phyloP scores from a whole-genome alignment of 2,888 invertebrate genomes.

The Anodontia alba region DNA sequence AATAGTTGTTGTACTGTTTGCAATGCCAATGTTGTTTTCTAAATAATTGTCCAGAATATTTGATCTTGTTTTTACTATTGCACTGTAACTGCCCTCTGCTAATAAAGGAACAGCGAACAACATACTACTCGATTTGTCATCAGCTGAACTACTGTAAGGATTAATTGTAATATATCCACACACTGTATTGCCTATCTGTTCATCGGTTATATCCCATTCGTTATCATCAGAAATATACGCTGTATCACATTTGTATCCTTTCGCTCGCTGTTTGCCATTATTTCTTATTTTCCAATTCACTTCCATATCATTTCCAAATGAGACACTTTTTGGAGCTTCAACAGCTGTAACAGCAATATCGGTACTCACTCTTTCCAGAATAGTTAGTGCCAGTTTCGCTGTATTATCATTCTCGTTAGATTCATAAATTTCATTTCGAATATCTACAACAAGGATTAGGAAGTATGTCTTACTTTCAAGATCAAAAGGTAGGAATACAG shows the following conservation, averaged over 20 bases:
- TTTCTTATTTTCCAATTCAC: conserved; percentile 40
- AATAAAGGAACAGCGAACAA: conserved; percentile 13
- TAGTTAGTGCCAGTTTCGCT: conserved; percentile 2
- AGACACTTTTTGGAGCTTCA: conserved; percentile 7
- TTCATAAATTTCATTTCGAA: conserved; percentile 41
- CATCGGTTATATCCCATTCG: conserved; percentile 44
- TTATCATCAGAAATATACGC: conserved; percentile 43
- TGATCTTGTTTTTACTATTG: conserved; percentile 46
- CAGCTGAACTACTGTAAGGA: conserved; percentile 4
- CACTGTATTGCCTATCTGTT: conserved; percentile 31
- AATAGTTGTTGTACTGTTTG: conserved; percentile 23
- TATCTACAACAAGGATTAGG: conserved; percentile 37
- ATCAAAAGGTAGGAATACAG: conserved; percentile 38
- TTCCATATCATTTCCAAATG: conserved; percentile 27
- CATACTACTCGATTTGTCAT: not conserved
- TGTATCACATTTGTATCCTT: conserved; percentile 51
- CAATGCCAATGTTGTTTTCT: conserved; percentile 36
- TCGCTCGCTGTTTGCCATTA: conserved; percentile 30
- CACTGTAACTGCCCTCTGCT: conserved; percentile 16
- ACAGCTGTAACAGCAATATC: conserved; percentile 38
- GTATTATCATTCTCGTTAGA: conserved; percentile 43
- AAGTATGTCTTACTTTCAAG: conserved; percentile 38
- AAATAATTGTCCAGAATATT: conserved; percentile 40
- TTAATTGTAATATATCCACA: conserved; percentile 30
- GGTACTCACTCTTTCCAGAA: conserved; percentile 28